phyloP scores from a whole-genome alignment of 2,888 invertebrate species.

The Orchesella flavescens region DNA sequence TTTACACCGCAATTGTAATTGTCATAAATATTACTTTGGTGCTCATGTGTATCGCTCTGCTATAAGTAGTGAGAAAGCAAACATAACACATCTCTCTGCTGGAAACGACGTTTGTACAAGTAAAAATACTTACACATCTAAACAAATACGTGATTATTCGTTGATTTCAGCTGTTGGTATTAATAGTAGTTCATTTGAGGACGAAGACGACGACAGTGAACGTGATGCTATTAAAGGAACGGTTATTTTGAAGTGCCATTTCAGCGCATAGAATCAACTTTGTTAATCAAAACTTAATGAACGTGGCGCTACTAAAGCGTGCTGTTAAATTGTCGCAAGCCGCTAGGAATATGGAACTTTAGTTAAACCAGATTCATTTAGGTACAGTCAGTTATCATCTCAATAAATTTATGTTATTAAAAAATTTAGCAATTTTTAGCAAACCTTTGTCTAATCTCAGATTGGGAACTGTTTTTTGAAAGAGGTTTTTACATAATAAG shows the following conservation, averaged over 20 bases:
- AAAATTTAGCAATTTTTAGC: background rate
- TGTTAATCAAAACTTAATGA: too few species aligned
- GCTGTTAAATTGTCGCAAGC: background rate
- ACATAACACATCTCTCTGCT: background rate
- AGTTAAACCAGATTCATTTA: background rate
- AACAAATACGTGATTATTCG: conserved; percentile 15
- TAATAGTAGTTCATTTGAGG: conserved; percentile 34
- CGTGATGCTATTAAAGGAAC: conserved; percentile 3
- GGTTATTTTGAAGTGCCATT: background rate
- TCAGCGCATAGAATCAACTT: background rate
- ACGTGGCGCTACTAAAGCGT: too few species aligned
- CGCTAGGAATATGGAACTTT: background rate
- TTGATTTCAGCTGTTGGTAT: conserved; percentile 33
- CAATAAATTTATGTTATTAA: background rate
- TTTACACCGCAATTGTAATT: conserved; percentile 38
- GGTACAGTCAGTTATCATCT: conserved; percentile 1
- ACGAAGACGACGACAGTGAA: conserved; percentile 56
- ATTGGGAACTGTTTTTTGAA: too few species aligned
- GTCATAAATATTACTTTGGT: conserved; percentile 33
- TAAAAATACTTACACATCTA: too few species aligned
- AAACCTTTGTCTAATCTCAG: background rate
- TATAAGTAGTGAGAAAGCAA: conserved; percentile 19
- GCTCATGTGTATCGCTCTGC: conserved; percentile 42
- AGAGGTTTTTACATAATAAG: too few species aligned
- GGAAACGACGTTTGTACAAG: background rate